These are phyloP conservation scores for Alexandromys oeconomus DNA, from an alignment of 2,797 vertebrate genomes.

Conservation along the genomic window DNA sequence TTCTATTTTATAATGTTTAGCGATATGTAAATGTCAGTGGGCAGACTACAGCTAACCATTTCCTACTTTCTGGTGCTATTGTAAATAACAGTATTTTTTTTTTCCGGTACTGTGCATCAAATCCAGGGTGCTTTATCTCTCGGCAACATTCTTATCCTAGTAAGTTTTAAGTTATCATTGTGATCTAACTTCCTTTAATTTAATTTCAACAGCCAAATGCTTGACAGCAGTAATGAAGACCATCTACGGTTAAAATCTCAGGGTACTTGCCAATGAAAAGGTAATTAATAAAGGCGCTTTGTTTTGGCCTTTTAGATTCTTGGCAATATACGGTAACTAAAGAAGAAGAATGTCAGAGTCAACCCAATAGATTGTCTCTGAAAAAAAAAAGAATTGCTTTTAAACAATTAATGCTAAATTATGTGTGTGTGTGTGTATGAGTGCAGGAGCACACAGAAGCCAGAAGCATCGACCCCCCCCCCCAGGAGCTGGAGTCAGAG, in stretches of 20 bases:
- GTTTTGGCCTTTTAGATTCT: constrained; percentile 10
- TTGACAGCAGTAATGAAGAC: neutral
- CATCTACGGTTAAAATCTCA: neutral
- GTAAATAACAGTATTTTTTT: neutral
- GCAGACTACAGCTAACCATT: neutral
- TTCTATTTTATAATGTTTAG: neutral
- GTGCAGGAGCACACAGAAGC: neutral
- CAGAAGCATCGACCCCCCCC: neutral
- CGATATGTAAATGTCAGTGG: neutral
- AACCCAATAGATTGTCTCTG: neutral
- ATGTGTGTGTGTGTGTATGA: neutral
- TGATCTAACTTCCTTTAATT: constrained; percentile 29
- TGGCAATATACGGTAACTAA: neutral
- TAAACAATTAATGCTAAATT: neutral
- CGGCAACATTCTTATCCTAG: neutral
- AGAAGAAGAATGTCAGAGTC: neutral
- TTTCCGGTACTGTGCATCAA: neutral
- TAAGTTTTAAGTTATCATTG: constrained; percentile 8
- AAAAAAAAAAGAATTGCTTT: neutral
- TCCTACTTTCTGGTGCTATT: constrained; percentile 10
- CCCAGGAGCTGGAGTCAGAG: neutral
- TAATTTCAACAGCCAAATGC: neutral
- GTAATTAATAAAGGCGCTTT: neutral
- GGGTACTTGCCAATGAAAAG: neutral
- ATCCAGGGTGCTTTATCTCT: neutral